Conservation (phyloP, 2,888 invertebrate species). For the Lepidochitona cinerea region DNA sequence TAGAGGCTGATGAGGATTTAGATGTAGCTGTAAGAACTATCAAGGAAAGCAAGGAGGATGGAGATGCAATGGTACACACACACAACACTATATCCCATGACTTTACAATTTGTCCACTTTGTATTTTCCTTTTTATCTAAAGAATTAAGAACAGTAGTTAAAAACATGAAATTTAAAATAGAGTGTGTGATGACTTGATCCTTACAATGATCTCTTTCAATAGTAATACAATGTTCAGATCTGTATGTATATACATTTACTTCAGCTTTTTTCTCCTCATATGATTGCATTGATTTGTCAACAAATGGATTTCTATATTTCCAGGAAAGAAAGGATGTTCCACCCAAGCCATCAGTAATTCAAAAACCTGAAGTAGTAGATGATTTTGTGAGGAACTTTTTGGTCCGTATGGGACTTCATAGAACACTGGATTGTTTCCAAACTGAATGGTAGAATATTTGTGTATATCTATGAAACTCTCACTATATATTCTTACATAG, state of each 20-base stretch:
- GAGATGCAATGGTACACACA: conserved; percentile 57
- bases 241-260: not conserved
- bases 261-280: not conserved
- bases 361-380: conserved; percentile 68
- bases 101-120: no score
- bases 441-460: conserved; percentile 69
- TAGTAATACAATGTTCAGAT: not conserved
- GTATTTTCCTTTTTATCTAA: no score
- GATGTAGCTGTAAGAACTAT: conserved; percentile 66
- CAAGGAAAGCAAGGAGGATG: conserved; percentile 61
- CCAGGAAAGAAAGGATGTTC: conserved; percentile 42
- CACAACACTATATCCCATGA: no score
- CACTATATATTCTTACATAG: no score
- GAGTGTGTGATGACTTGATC: no score
- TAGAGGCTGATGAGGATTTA: conserved; percentile 67
- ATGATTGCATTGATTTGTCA: not conserved
- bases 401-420: conserved; percentile 68
- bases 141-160: no score
- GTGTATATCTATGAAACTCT: no score
- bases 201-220: no score
- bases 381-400: conserved; percentile 71
- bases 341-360: conserved; percentile 45
- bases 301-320: not conserved
- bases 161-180: no score
- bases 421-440: conserved; percentile 69